phyloP scores from a whole-genome alignment of 2,888 invertebrate species.

The Cistogaster globosa region DNA sequence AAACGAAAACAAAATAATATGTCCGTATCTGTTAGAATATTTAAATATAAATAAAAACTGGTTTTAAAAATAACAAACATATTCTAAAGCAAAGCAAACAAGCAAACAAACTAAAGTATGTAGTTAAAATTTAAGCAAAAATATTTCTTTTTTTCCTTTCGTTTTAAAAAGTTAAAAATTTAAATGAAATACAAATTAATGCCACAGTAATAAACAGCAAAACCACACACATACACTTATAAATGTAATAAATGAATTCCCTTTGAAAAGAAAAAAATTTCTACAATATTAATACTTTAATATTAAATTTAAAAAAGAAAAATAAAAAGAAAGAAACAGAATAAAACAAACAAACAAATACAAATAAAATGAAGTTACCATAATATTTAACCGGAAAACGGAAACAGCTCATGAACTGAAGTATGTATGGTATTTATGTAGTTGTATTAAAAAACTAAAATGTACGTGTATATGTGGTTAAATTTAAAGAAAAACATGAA shows the following conservation, averaged over 20 bases:
- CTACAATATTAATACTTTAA: constrained; percentile 22
- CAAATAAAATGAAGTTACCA: constrained; percentile 40
- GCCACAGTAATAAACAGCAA: constrained; percentile 21
- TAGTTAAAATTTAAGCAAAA: constrained; percentile 26
- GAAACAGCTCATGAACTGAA: constrained; percentile 51
- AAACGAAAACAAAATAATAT: constrained; percentile 43
- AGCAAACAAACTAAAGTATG: constrained; percentile 27
- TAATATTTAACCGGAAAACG: constrained; percentile 25
- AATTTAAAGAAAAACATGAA: constrained; percentile 35
- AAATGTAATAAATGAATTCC: constrained; percentile 1
- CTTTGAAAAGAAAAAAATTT: constrained; percentile 19
- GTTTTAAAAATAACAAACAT: constrained; percentile 50
- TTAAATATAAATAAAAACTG: constrained; percentile 40
- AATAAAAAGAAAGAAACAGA: neutral
- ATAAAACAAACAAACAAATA: too few species aligned
- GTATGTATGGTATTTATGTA: constrained; percentile 51
- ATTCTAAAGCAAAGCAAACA: constrained; percentile 51
- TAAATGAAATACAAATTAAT: constrained; percentile 28
- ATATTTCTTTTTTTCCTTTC: neutral
- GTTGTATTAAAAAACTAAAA: constrained; percentile 44
- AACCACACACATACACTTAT: constrained; percentile 36
- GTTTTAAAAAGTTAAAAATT: constrained; percentile 48
- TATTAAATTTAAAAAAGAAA: neutral
- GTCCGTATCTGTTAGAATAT: constrained; percentile 56
- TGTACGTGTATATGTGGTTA: constrained; percentile 43